These are phyloP conservation scores for Telenomus remus DNA, from an alignment of 1,140 invertebrate genomes.

Conservation along the genomic window DNA sequence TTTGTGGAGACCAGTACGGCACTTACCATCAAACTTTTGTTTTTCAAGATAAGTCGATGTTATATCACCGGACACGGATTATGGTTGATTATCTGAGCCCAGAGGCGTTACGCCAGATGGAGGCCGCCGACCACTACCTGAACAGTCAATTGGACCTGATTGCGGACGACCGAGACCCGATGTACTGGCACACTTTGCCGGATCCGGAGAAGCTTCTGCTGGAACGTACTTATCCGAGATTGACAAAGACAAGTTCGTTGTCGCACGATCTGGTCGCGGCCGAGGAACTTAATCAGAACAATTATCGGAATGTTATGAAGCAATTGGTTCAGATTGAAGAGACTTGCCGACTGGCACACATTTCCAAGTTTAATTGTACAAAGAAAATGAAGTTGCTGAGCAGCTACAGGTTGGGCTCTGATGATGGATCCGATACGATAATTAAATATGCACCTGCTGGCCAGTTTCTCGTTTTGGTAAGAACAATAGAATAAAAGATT, in stretches of 20 bases:
- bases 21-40: slow-evolving; percentile 42
- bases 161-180: slow-evolving; percentile 12
- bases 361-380: slow-evolving; percentile 42
- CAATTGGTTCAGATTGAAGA: slow-evolving; percentile 45
- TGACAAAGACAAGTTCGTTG: slow-evolving; percentile 12
- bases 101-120: slow-evolving; percentile 23
- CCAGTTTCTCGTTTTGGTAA: slow-evolving; percentile 39
- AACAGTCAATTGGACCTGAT: slow-evolving; percentile 33
- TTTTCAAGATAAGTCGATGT: slow-evolving; percentile 28
- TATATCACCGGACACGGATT: slow-evolving; percentile 33
- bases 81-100: slow-evolving; percentile 31
- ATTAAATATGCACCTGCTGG: slow-evolving; percentile 30
- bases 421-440: slow-evolving; percentile 22
- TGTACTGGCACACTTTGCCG: slow-evolving; percentile 30
- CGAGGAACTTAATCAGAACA: slow-evolving; percentile 18
- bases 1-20: slow-evolving; percentile 13
- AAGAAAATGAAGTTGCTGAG: slow-evolving; percentile 20
- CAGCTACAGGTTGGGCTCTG: slow-evolving; percentile 27
- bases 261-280: slow-evolving; percentile 22
- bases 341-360: slow-evolving; percentile 35
- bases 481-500: too few species aligned
- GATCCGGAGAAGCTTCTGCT: slow-evolving; percentile 38
- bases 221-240: slow-evolving; percentile 33
- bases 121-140: slow-evolving; percentile 35
- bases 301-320: slow-evolving; percentile 45